These are phyloP conservation scores for Himalopsyche phryganea DNA, from an alignment of 1,140 invertebrate species.

Conservation along the genomic window DNA sequence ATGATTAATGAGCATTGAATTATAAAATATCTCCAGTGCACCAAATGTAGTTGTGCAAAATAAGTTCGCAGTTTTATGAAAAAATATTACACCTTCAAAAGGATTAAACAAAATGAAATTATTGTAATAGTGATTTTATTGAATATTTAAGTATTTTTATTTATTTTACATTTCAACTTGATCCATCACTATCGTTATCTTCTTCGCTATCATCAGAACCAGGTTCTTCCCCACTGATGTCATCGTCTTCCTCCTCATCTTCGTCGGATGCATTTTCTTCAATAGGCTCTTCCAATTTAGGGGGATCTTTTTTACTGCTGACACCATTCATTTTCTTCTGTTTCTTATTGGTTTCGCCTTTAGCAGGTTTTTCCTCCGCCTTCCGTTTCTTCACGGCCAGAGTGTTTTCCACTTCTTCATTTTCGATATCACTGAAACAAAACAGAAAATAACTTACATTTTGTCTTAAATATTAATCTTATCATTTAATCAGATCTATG, in stretches of 20 bases:
- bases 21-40: too few relatives aligned
- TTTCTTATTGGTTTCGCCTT: not conserved
- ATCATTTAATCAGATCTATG: too few relatives aligned
- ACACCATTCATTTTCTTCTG: constrained; percentile 5
- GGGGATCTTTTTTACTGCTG: constrained; percentile 1
- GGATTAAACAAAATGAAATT: too few relatives aligned
- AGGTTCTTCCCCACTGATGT: constrained; percentile 6
- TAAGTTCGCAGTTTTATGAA: too few relatives aligned
- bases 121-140: too few relatives aligned
- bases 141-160: constrained; percentile 5
- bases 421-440: constrained; percentile 11
- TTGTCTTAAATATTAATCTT: too few relatives aligned
- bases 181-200: constrained; percentile 10
- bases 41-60: too few relatives aligned
- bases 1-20: too few relatives aligned
- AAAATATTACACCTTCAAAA: too few relatives aligned
- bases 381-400: constrained; percentile 14
- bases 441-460: too few relatives aligned
- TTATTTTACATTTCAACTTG: too few relatives aligned
- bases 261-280: not conserved
- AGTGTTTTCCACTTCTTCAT: too few relatives aligned
- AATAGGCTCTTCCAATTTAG: not conserved
- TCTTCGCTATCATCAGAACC: constrained; percentile 15
- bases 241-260: constrained; percentile 14
- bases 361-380: not conserved